These are phyloP conservation scores for Odontamblyopus lacepedii DNA, from an alignment of 2,797 vertebrate genomes.

Conservation along the genomic window DNA sequence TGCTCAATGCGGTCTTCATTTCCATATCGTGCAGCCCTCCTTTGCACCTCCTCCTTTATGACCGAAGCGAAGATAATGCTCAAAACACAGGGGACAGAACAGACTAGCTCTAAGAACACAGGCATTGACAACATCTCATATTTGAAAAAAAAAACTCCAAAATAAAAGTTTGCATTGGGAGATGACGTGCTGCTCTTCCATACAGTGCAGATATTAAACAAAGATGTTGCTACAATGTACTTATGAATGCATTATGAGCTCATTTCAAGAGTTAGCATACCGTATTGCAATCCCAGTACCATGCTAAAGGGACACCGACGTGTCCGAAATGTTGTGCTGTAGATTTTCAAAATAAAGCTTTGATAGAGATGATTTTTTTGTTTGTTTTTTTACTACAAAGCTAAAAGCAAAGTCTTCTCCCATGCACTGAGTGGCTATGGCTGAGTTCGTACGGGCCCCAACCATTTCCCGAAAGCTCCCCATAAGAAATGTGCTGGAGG, in stretches of 20 bases:
- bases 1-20: background rate
- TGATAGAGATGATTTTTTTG: constrained; percentile 53
- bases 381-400: constrained; percentile 36
- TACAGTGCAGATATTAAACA: constrained; percentile 52
- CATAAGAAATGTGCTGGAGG: constrained; percentile 66
- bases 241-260: constrained; percentile 64
- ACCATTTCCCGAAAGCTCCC: constrained; percentile 46
- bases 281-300: constrained; percentile 72
- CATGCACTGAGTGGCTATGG: constrained; percentile 68
- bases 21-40: constrained; percentile 30
- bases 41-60: constrained; percentile 53
- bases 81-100: constrained; percentile 62
- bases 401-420: constrained; percentile 60
- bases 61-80: constrained; percentile 47
- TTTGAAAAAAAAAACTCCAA: constrained; percentile 51
- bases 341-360: constrained; percentile 76
- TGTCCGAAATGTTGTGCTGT: constrained; percentile 63
- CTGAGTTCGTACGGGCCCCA: constrained; percentile 57
- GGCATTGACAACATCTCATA: constrained; percentile 52
- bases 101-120: constrained; percentile 67
- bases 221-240: constrained; percentile 69
- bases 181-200: constrained; percentile 50
- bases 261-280: constrained; percentile 62
- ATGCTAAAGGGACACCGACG: constrained; percentile 70
- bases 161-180: constrained; percentile 54